These are phyloP conservation scores for Trididemnum miniatum DNA, from an alignment of 23 tunicate genomes.

Conservation along the genomic window DNA sequence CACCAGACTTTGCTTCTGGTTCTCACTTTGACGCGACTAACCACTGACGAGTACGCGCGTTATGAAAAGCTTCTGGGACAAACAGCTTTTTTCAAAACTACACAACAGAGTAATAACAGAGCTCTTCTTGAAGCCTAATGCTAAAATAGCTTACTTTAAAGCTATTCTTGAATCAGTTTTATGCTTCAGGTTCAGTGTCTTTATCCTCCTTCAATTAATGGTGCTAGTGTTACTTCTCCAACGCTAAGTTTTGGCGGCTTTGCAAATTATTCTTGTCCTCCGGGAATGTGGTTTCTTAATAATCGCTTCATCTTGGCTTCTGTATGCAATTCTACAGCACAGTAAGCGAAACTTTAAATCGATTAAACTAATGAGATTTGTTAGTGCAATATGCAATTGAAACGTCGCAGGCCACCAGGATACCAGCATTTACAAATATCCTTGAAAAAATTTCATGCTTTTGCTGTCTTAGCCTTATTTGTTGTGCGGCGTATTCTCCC, in stretches of 20 bases:
- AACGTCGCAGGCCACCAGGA: not conserved
- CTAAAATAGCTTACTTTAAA: too few relatives aligned
- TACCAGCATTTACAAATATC: too few relatives aligned
- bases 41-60: too few relatives aligned
- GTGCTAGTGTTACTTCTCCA: not conserved
- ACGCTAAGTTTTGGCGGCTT: conserved; percentile 8
- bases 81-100: too few relatives aligned
- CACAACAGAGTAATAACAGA: too few relatives aligned
- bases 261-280: conserved; percentile 49
- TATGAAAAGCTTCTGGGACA: too few relatives aligned
- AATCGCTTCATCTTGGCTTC: not conserved
- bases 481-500: not conserved
- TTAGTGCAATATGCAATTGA: not conserved
- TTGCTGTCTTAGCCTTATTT: not conserved
- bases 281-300: conserved; percentile 54
- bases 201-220: conserved; percentile 24
- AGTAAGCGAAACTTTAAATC: conserved; percentile 20
- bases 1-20: too few relatives aligned
- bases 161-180: too few relatives aligned
- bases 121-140: too few relatives aligned
- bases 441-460: not conserved
- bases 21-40: too few relatives aligned
- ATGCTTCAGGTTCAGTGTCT: conserved; percentile 48
- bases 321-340: conserved; percentile 39
- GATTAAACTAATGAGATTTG: not conserved